Conservation (phyloP, 1,140 invertebrate genomes). For the Polyergus mexicanus region DNA sequence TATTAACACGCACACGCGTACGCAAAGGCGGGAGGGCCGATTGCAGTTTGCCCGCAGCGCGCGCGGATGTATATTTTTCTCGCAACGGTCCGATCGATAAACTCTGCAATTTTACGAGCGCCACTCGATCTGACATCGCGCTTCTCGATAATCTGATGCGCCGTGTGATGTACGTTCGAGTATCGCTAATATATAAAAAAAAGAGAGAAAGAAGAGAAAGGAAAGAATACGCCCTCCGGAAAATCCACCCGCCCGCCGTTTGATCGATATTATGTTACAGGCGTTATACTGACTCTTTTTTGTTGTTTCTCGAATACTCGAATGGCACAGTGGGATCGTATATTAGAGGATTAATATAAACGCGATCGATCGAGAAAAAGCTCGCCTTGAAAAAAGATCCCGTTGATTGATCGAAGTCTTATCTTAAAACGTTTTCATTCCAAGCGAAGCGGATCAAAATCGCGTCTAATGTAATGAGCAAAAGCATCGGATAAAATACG, state of each 20-base stretch:
- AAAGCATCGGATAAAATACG: constrained; percentile 33
- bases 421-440: constrained; percentile 45
- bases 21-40: constrained; percentile 36
- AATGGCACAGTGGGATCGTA: not conserved
- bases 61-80: constrained; percentile 67
- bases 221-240: constrained; percentile 1
- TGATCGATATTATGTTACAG: constrained; percentile 38
- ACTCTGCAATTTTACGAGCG: constrained; percentile 59
- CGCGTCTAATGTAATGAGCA: constrained; percentile 56
- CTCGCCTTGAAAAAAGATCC: constrained; percentile 36
- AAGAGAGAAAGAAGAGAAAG: not conserved
- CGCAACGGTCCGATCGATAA: constrained; percentile 57
- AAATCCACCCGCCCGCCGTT: constrained; percentile 27
- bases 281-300: not conserved
- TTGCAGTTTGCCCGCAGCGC: constrained; percentile 61
- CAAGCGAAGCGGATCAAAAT: constrained; percentile 18
- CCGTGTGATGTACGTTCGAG: constrained; percentile 38
- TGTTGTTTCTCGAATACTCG: constrained; percentile 13
- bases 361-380: constrained; percentile 46
- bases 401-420: constrained; percentile 59
- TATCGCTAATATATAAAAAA: constrained; percentile 31
- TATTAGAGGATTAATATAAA: constrained; percentile 40
- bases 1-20: not conserved
- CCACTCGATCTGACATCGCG: constrained; percentile 42
- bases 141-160: constrained; percentile 33